These are phyloP conservation scores for Lottia gigantea DNA, from an alignment of 2,888 invertebrate species.

Conservation along the genomic window DNA sequence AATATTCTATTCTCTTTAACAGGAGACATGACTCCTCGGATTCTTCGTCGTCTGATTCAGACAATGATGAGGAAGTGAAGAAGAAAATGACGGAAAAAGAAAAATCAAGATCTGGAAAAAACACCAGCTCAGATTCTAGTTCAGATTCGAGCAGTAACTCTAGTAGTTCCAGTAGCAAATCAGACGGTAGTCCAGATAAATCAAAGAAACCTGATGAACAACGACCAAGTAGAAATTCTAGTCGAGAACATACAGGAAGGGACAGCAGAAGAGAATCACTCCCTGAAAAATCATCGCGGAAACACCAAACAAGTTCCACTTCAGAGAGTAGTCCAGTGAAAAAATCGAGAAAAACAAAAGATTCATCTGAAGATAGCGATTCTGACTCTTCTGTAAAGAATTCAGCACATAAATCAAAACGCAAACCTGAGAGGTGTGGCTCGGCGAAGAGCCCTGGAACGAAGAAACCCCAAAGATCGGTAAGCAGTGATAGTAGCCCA, in stretches of 20 bases:
- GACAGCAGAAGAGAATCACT: not conserved
- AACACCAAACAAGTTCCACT: not conserved
- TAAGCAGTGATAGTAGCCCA: conserved; percentile 4
- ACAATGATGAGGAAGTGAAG: no score
- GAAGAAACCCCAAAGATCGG: conserved; percentile 15
- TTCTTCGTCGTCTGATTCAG: no score
- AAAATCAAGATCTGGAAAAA: no score
- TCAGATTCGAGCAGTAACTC: not conserved
- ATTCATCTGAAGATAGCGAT: not conserved
- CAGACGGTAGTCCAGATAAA: conserved; percentile 9
- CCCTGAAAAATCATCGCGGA: not conserved
- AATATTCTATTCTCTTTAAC: no score
- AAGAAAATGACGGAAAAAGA: no score
- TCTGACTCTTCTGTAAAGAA: no score
- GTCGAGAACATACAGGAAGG: not conserved
- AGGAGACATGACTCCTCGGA: no score
- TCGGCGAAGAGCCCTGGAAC: conserved; percentile 7
- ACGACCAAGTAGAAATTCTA: not conserved
- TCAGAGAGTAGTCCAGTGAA: not conserved
- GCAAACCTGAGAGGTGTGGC: conserved; percentile 5
- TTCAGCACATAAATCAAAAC: not conserved
- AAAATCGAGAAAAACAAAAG: not conserved
- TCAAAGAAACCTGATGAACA: conserved; percentile 6
- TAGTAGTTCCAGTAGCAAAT: not conserved
- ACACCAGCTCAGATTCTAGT: no score